Conservation (phyloP, 2,797 vertebrate genomes). For the Chanos chanos region DNA sequence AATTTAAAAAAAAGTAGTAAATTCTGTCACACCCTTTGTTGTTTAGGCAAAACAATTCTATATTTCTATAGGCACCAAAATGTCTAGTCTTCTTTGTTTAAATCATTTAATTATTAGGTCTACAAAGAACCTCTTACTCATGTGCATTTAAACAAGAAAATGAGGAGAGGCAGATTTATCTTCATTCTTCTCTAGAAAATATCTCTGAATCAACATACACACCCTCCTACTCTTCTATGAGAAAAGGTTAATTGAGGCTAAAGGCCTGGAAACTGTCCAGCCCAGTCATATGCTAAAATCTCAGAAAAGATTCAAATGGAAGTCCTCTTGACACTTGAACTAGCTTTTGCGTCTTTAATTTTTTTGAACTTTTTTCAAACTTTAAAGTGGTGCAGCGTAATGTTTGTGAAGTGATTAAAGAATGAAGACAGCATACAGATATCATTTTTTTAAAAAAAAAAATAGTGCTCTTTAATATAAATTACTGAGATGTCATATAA, state of each 20-base stretch:
- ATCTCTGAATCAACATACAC: slow-evolving; percentile 39
- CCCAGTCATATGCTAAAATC: too few relatives aligned
- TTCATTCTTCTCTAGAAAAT: slow-evolving; percentile 28
- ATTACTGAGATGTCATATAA: slow-evolving; percentile 89
- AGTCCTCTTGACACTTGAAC: too few relatives aligned
- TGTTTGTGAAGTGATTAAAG: neutral
- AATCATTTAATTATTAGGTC: slow-evolving; percentile 2
- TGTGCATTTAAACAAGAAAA: slow-evolving; percentile 16
- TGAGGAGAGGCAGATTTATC: slow-evolving; percentile 2
- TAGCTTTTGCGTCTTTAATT: too few relatives aligned
- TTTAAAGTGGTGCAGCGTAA: neutral
- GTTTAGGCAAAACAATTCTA: too few relatives aligned
- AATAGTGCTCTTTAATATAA: slow-evolving; percentile 99
- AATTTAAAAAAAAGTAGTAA: too few relatives aligned
- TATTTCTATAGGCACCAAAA: too few relatives aligned
- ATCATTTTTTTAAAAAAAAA: slow-evolving; percentile 77
- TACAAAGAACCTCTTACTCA: slow-evolving; percentile 17
- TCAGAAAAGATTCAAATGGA: too few relatives aligned
- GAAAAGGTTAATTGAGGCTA: neutral
- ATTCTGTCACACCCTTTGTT: too few relatives aligned
- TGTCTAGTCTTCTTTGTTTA: neutral
- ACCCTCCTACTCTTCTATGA: too few relatives aligned
- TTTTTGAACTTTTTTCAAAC: too few relatives aligned
- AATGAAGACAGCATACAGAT: slow-evolving; percentile 38
- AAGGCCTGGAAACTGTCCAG: too few relatives aligned